Percentiles rank a stretch among this genome's conserved stretches.
phyloP scores from a whole-genome alignment of 2,797 vertebrate genomes.

The Ctenopoma kingsleyae region DNA sequence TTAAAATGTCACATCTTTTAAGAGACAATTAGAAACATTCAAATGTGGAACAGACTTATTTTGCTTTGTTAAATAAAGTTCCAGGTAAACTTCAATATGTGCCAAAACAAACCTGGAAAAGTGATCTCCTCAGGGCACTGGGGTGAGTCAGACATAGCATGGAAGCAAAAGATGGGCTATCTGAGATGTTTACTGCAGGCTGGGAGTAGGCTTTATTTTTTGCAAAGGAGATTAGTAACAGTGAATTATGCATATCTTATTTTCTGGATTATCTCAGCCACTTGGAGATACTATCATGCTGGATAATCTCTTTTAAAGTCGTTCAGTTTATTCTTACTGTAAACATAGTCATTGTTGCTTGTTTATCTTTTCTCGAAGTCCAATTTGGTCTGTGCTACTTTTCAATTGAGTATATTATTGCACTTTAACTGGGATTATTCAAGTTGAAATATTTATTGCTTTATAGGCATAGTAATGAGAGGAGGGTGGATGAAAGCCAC shows the following conservation, averaged over 20 bases:
- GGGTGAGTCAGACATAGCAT: slow-evolving; percentile 63
- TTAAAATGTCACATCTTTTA: slow-evolving; percentile 11
- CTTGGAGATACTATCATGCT: slow-evolving; percentile 80
- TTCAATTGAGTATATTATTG: slow-evolving; percentile 45
- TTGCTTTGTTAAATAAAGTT: slow-evolving; percentile 45
- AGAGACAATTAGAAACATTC: slow-evolving; percentile 11
- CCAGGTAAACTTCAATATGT: slow-evolving; percentile 56
- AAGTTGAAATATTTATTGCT: slow-evolving; percentile 56
- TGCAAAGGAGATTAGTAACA: slow-evolving; percentile 86
- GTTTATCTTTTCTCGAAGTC: slow-evolving; percentile 76
- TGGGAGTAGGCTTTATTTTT: slow-evolving; percentile 79
- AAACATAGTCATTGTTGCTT: slow-evolving; percentile 77
- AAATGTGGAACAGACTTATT: slow-evolving; percentile 7
- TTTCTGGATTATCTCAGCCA: slow-evolving; percentile 84
- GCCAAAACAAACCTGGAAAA: slow-evolving; percentile 69
- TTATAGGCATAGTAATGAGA: slow-evolving; percentile 55
- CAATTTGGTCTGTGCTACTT: slow-evolving; percentile 61
- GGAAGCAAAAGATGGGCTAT: slow-evolving; percentile 67
- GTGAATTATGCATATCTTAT: slow-evolving; percentile 88
- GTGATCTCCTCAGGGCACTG: slow-evolving; percentile 59
- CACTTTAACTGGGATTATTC: slow-evolving; percentile 55
- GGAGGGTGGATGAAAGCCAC: slow-evolving; percentile 40
- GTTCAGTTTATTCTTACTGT: slow-evolving; percentile 74
- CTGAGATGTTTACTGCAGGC: slow-evolving; percentile 81
- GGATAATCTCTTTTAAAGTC: slow-evolving; percentile 82